These are phyloP conservation scores for Branchipolynoe longqiensis DNA, from an alignment of 2,888 invertebrate species.

Conservation along the genomic window DNA sequence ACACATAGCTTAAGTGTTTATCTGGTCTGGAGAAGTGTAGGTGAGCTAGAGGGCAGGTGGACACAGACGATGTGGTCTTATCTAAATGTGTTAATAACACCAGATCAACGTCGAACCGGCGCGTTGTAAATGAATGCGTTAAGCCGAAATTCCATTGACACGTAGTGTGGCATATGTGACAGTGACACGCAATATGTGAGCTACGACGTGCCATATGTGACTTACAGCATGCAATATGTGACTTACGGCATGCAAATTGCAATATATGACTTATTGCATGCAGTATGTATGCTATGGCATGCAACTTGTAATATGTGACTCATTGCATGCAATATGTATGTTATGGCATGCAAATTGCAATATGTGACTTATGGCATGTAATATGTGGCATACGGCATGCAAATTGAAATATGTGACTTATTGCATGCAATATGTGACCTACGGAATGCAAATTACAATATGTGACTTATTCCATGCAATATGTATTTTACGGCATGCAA, in stretches of 20 bases:
- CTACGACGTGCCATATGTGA: too few relatives aligned
- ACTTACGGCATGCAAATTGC: too few relatives aligned
- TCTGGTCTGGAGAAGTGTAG: neutral
- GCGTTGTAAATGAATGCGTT: too few relatives aligned
- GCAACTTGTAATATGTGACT: neutral
- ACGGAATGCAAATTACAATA: neutral
- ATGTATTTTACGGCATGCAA: too few relatives aligned
- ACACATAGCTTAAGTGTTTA: constrained; percentile 19
- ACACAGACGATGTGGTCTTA: neutral
- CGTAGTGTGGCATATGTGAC: too few relatives aligned
- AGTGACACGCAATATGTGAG: too few relatives aligned
- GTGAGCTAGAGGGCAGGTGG: constrained; percentile 22
- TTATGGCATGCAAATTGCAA: neutral
- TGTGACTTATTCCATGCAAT: neutral
- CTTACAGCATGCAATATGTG: too few relatives aligned
- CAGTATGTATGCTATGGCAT: neutral
- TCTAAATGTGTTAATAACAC: constrained; percentile 35
- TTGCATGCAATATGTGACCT: neutral
- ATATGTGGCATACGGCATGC: neutral
- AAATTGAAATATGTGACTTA: neutral
- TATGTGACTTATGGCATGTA: neutral
- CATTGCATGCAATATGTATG: neutral
- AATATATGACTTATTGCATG: neutral
- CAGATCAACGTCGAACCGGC: too few relatives aligned
- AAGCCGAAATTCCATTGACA: too few relatives aligned